Base-by-base conservation (phyloP, 2,797 vertebrate genomes). In the Pachyuromys duprasi region DNA sequence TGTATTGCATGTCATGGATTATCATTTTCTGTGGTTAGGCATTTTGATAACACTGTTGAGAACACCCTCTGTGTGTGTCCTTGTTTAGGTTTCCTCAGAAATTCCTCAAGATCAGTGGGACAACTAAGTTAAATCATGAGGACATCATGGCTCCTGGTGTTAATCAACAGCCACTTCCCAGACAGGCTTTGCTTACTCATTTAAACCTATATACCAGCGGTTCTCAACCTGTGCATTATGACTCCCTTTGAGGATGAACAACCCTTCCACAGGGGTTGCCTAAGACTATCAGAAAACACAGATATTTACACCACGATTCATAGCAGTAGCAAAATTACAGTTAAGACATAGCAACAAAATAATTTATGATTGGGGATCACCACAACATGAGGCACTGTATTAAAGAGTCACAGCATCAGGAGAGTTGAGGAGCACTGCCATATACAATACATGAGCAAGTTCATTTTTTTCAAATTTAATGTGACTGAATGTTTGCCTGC, bases 81-180 rank as follows among this genome's bases (percentile, higher is more conserved):
- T 94, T 93, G 17, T 72, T n/a, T 82, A 55, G 42, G 84, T 91
- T 78, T 95, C 76, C 74, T 90, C 39, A 63, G 82, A 79, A 33
- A 45, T 53, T 81, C 28, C 11, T 95, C 90, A 90, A 17, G 28
- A 55, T 74, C 11, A 3, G 53, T 11, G 49, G 49, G 49, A 49
- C 78, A 94, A 57, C 49, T 80, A 80, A 33, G 28, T 82, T 89
- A 93, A 91, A 45, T 60, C 20, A 26, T 76, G 42, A 87, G 31
- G 78, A 55, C 75, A 80, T 75, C 78, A 62, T 91, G 81, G 20
- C 15, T 93, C 20, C 36, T 83, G 45, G 79, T 63, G 3, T 86
- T 49, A 75, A 67, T 67, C 92, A 94, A 74, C 76, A 92, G 86
- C 24, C 65, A 5, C 22, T 92, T 94, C 91, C 36, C 70, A 80